Percentiles rank a stretch among this genome's conserved stretches.
Evolutionary conservation across 2,888 invertebrate genomes (phyloP).

Genomic region (Chelonus formosanus): DNA sequence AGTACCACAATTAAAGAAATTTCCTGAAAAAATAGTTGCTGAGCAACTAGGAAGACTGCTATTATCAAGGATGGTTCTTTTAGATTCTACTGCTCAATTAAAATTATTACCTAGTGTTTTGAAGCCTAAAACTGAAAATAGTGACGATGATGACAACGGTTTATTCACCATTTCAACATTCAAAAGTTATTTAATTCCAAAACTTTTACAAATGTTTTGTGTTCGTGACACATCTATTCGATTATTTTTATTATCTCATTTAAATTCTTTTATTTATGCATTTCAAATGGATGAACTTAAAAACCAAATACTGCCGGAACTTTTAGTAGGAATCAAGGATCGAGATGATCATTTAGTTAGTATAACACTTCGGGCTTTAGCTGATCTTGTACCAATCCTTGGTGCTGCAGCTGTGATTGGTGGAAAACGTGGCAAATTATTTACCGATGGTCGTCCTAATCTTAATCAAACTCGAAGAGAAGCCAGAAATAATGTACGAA

Average conservation of each 20-base stretch:
- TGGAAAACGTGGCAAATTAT: slow-evolving; percentile 78
- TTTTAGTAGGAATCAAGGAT: slow-evolving; percentile 88
- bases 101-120: slow-evolving; percentile 77
- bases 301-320: slow-evolving; percentile 83
- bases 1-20: slow-evolving; percentile 73
- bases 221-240: slow-evolving; percentile 87
- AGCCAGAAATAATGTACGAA: slow-evolving; percentile 36
- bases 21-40: slow-evolving; percentile 84
- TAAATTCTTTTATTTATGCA: slow-evolving; percentile 77
- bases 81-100: slow-evolving; percentile 82
- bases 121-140: slow-evolving; percentile 73
- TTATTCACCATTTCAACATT: slow-evolving; percentile 77
- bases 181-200: slow-evolving; percentile 78
- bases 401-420: slow-evolving; percentile 89
- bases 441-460: slow-evolving; percentile 87
- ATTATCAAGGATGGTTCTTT: slow-evolving; percentile 83
- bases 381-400: slow-evolving; percentile 84
- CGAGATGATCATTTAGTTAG: slow-evolving; percentile 84
- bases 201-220: slow-evolving; percentile 81
- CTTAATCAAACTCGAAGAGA: slow-evolving; percentile 49
- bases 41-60: slow-evolving; percentile 80
- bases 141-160: slow-evolving; percentile 65
- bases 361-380: slow-evolving; percentile 81
- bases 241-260: slow-evolving; percentile 79
- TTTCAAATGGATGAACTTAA: slow-evolving; percentile 82